Base-by-base conservation (phyloP, 2,888 invertebrate species). In the Tenthredo distinguenda region DNA sequence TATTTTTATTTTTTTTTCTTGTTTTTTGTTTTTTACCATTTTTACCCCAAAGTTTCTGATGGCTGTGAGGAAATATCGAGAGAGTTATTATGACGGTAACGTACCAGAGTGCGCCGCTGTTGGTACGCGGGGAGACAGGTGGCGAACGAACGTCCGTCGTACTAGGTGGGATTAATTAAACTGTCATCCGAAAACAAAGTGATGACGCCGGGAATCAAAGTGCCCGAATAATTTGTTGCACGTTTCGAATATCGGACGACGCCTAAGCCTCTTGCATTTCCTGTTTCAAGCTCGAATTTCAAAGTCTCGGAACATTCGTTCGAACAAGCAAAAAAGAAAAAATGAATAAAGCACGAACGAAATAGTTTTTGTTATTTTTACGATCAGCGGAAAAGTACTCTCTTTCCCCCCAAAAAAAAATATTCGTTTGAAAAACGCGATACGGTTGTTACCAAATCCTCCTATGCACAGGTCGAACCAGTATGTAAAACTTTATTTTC, bases 121-220 rank as follows among this genome's bases (percentile, higher is more conserved):
- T 77, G 31, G 77, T 77, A 15, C 21, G 34, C 62, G 58, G 37
- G 40, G 58, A 37, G 37, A 40, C 81, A 62, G 81, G 62, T 81
- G 81, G 58, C 62, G 65, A 81, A 81, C 26, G 81, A 81, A 81
- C 81, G 81, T 81, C 77, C 77, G n/a, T 50, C 62, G 62, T 65
- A 40, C 62, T 65, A 58, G 62, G 62, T 81, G 21, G 62, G 86
- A 87, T 89, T 88, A 88, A 89, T 89, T 89, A 89, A 89, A 86
- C 87, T 89, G 88, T 88, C 88, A 86, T 89, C 87, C 87, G 87
- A 43, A 76, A 85, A 87, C 85, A 87, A 87, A 87, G 86, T 50
- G 65, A 81, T 65, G 81, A 81, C 81, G 62, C 15, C 40, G 40
- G 15, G 58, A 81, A 58, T 81, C 81, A 65, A 81, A 81, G 40